Conservation (phyloP, 2,797 vertebrate genomes). For the Chrosomus eos region DNA sequence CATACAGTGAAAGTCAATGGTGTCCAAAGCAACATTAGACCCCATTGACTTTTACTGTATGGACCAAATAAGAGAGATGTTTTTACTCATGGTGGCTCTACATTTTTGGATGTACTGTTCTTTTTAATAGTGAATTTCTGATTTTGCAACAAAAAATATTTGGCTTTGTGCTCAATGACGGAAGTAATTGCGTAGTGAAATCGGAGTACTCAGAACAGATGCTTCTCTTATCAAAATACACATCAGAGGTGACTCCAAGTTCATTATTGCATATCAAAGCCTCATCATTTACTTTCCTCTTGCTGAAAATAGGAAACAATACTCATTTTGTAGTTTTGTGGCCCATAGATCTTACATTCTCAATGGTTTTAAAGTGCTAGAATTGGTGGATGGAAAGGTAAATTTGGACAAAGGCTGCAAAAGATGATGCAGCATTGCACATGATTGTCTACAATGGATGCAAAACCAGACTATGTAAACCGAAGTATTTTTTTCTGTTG, state of each 20-base stretch:
- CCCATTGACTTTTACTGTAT: neutral
- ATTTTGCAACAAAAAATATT: neutral
- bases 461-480: neutral
- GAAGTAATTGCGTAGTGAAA: slow-evolving; percentile 39
- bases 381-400: neutral
- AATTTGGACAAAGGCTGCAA: neutral
- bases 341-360: neutral
- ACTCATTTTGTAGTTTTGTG: neutral
- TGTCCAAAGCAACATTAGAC: neutral
- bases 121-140: neutral
- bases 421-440: neutral
- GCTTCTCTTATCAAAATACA: slow-evolving; percentile 21
- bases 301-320: neutral
- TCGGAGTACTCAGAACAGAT: slow-evolving; percentile 16
- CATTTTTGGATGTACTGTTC: neutral
- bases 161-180: neutral
- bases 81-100: neutral
- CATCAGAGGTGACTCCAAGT: slow-evolving; percentile 32
- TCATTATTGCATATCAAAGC: slow-evolving; percentile 37
- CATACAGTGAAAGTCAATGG: neutral
- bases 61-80: neutral
- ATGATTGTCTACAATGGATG: neutral
- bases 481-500: slow-evolving; percentile 71
- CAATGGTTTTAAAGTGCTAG: neutral
- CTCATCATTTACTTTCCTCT: neutral